These are phyloP conservation scores for Macrotrachela quadricornifera DNA, from an alignment of 1,140 invertebrate species.

Conservation along the genomic window DNA sequence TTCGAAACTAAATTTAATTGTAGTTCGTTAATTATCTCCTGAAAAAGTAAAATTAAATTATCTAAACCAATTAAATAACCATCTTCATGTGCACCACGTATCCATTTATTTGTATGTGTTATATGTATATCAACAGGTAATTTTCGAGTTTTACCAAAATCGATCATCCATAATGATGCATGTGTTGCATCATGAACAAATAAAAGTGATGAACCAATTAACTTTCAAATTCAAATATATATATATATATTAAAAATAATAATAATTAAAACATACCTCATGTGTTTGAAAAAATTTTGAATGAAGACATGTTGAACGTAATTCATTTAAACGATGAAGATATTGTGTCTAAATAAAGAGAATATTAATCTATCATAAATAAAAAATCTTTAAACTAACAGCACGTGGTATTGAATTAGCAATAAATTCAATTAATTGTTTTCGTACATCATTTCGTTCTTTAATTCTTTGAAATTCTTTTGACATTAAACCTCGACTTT, in stretches of 20 bases:
- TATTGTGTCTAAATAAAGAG: constrained; percentile 10
- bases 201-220: constrained; percentile 83
- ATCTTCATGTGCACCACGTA: constrained; percentile 88
- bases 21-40: constrained; percentile 7
- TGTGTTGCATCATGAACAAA: constrained; percentile 64
- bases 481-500: constrained; percentile 2
- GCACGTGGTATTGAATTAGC: not conserved
- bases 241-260: no score
- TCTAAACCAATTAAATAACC: constrained; percentile 81
- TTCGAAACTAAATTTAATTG: no score
- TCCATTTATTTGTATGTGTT: constrained; percentile 60
- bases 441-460: not conserved
- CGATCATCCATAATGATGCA: constrained; percentile 78
- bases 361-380: no score
- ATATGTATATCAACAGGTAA: constrained; percentile 36
- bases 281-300: constrained; percentile 70
- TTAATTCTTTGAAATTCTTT: constrained; percentile 6
- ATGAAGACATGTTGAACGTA: constrained; percentile 41
- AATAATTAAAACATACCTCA: constrained; percentile 44
- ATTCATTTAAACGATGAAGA: constrained; percentile 15
- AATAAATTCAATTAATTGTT: constrained; percentile 1
- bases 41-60: constrained; percentile 61
- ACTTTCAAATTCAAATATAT: constrained; percentile 30
- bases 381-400: not conserved
- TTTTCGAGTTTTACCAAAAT: constrained; percentile 81